These are phyloP conservation scores for Chymomyza caudatula DNA, from an alignment of 2,888 invertebrate genomes.

Conservation along the genomic window DNA sequence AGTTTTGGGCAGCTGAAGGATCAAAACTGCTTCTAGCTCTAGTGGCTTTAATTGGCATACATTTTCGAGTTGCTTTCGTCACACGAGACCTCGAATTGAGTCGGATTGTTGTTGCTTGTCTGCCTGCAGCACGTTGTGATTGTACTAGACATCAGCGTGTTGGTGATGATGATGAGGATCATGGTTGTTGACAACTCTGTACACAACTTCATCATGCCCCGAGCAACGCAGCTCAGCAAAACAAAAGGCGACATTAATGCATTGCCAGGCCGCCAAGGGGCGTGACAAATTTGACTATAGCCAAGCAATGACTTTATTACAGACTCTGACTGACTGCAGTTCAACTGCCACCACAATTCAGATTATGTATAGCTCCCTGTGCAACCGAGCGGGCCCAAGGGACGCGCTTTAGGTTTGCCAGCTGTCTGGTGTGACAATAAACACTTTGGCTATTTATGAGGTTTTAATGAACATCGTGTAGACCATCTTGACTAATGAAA, in stretches of 20 bases:
- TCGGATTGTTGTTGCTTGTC: conserved; percentile 3
- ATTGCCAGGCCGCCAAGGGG: conserved; percentile 66
- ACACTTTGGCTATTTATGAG: conserved; percentile 71
- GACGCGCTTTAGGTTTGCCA: conserved; percentile 41
- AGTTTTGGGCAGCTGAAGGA: conserved; percentile 62
- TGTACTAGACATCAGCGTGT: neutral
- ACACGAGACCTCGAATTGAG: conserved; percentile 5
- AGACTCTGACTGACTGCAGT: conserved; percentile 55
- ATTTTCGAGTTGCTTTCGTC: conserved; percentile 36
- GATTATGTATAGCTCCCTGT: conserved; percentile 24
- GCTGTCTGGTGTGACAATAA: conserved; percentile 52
- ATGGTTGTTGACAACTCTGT: conserved; percentile 58
- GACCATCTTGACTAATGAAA: conserved; percentile 55
- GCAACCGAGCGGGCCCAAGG: conserved; percentile 41
- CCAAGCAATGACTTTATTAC: conserved; percentile 70
- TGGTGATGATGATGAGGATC: conserved; percentile 11
- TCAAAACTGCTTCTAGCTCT: conserved; percentile 23
- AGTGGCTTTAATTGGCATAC: conserved; percentile 58
- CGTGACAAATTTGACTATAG: conserved; percentile 69
- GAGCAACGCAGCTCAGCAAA: conserved; percentile 22
- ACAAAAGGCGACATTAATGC: conserved; percentile 69
- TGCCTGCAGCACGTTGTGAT: conserved; percentile 1
- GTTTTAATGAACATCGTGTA: conserved; percentile 62
- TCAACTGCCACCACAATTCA: conserved; percentile 20
- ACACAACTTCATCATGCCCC: conserved; percentile 60